Conservation (phyloP, 2,113 vertebrate species). For the Notiomystis cincta region DNA sequence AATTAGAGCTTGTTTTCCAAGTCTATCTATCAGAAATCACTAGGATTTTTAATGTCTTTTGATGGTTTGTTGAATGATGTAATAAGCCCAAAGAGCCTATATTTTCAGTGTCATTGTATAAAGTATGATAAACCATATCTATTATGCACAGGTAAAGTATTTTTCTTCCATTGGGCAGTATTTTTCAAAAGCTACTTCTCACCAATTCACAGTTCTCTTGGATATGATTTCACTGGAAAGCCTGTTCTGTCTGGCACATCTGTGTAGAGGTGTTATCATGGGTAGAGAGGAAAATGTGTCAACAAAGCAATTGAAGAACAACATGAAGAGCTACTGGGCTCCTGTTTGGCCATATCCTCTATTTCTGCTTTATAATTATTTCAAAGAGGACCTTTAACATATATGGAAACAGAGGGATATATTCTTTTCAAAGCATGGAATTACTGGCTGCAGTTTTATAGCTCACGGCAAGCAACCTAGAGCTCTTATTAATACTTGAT, state of each 20-base stretch:
- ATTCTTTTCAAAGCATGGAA: neutral
- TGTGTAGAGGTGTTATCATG: neutral
- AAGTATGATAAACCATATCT: neutral
- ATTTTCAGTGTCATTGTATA: neutral
- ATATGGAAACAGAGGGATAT: neutral
- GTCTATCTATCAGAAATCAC: neutral
- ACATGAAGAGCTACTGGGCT: neutral
- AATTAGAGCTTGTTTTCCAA: neutral
- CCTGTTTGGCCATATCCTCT: neutral
- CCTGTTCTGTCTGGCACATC: neutral
- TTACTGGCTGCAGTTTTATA: neutral
- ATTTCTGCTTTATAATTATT: neutral
- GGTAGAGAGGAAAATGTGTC: neutral
- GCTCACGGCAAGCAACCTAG: neutral
- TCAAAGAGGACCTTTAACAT: neutral
- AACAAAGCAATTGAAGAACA: neutral
- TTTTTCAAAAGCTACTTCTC: neutral
- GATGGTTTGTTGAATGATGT: neutral
- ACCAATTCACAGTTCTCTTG: neutral
- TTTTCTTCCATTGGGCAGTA: neutral
- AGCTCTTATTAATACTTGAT: constrained; percentile 52
- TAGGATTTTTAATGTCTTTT: neutral
- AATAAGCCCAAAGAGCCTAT: neutral
- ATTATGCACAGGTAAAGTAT: neutral
- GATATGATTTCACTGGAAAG: neutral